Conservation (phyloP, 2,888 invertebrate genomes). For the Spatulosminthurus flaviceps region DNA sequence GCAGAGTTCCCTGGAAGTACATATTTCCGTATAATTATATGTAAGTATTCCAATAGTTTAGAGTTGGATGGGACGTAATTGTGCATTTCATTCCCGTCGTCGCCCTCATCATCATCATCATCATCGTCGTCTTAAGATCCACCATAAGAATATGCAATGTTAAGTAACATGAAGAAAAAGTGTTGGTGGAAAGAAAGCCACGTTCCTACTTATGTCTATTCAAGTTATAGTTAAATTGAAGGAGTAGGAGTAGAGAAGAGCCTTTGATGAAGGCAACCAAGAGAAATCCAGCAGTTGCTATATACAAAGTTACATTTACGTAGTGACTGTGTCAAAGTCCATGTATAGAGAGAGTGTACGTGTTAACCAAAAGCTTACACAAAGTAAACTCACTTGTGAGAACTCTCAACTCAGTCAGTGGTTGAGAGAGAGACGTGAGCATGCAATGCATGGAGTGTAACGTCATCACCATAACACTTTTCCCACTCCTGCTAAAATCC, state of each 20-base stretch:
- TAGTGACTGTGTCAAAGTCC: too few relatives aligned
- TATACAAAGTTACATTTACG: too few relatives aligned
- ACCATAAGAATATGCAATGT: constrained; percentile 4
- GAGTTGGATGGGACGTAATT: constrained; percentile 20
- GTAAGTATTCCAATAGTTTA: not conserved
- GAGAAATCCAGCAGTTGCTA: not conserved
- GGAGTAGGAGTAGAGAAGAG: too few relatives aligned
- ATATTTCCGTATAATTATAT: not conserved
- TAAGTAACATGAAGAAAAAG: not conserved
- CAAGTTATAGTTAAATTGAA: too few relatives aligned
- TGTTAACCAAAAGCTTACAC: not conserved
- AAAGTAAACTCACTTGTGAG: not conserved
- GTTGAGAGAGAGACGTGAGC: constrained; percentile 1
- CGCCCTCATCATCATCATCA: constrained; percentile 16
- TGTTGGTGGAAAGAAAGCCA: not conserved
- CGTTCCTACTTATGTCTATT: not conserved
- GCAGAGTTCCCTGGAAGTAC: not conserved
- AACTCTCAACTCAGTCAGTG: not conserved
- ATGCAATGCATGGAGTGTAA: not conserved
- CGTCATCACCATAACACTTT: constrained; percentile 13
- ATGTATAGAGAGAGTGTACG: not conserved
- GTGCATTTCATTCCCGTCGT: constrained; percentile 33
- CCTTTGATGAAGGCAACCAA: not conserved
- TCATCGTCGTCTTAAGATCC: constrained; percentile 24
- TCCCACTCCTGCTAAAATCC: constrained; percentile 18